Base-by-base conservation (phyloP, 2,888 invertebrate species). In the Agrotis ipsilon region DNA sequence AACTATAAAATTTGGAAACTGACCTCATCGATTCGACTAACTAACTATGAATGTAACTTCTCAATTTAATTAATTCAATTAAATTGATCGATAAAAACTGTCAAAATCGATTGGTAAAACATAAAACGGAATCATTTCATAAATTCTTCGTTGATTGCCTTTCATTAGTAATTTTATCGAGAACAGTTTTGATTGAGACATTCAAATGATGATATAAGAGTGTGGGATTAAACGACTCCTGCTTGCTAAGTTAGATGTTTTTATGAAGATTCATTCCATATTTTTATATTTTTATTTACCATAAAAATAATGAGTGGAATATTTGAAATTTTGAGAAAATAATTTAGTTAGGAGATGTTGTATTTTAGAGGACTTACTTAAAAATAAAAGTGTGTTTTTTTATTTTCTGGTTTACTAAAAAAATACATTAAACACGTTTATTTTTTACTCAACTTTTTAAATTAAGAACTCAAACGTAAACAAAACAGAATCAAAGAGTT, bases 31-130 rank as follows among this genome's bases (percentile, higher is more conserved):
- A 55, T 72, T 66, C 78, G 21, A 55, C 75, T 64, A 75, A 74
- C 75, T 52, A 67, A 76, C 72, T 48, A 62, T 55, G 71, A 63
- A 64, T 48, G 63, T 67, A 78, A 61, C 68, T 82, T 71, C 72
- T 80, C 82, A 64, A 74, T 72, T 76, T 80, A 74, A 83, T 81
- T 72, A 83, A 76, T 83, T 83, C 78, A 81, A 78, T 81, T 78
- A 75, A 78, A 83, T 52, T 67, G 48, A 72, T 68, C 57, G 68
- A 83, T 78, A 74, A 74, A 82, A 76, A 67, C 80, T 82, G 83
- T 75, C 80, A 82, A 73, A 82, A 72, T 72, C 68, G 83, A 68
- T 76, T 68, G 83, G 68, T 72, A 59, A 61, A 75, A 75, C 70
- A 72, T 80, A 72, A 74, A 80, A 75, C 66, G 68, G 59, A 72